phyloP scores from a whole-genome alignment of 2,888 invertebrate species.

The Dasypogon diadema region DNA sequence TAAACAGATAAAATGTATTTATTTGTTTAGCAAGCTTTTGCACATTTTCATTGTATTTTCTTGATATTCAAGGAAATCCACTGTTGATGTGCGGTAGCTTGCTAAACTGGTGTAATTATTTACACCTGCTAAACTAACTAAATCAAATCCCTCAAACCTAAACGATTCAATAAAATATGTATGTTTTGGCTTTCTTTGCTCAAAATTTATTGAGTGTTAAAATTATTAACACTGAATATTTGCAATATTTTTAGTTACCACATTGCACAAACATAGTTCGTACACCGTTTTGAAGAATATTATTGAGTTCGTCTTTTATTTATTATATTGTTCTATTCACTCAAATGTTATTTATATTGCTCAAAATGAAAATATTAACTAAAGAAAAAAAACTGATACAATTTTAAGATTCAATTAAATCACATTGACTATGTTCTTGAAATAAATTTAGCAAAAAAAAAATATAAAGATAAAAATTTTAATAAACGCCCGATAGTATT shows the following conservation, averaged over 20 bases:
- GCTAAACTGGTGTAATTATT: slow-evolving; percentile 56
- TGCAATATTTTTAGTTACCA: slow-evolving; percentile 2
- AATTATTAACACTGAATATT: not conserved
- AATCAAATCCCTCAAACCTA: slow-evolving; percentile 68
- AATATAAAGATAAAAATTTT: too few species aligned
- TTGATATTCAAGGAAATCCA: slow-evolving; percentile 6
- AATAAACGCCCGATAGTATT: not conserved
- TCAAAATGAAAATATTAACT: not conserved
- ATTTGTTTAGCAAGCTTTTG: slow-evolving; percentile 32
- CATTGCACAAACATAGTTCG: slow-evolving; percentile 22
- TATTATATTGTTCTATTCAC: slow-evolving; percentile 13
- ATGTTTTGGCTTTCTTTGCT: slow-evolving; percentile 21
- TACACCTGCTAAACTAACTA: slow-evolving; percentile 59
- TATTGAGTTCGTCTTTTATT: slow-evolving; percentile 1
- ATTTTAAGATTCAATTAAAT: slow-evolving; percentile 10
- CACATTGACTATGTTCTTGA: too few species aligned
- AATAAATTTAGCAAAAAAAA: slow-evolving; percentile 19
- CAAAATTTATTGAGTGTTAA: not conserved
- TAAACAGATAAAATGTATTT: slow-evolving; percentile 15
- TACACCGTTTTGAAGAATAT: slow-evolving; percentile 1
- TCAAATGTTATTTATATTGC: not conserved
- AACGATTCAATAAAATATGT: slow-evolving; percentile 47
- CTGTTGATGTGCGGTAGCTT: slow-evolving; percentile 62
- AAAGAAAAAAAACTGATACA: slow-evolving; percentile 10
- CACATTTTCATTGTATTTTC: slow-evolving; percentile 16